Percentiles rank a stretch among this genome's conserved stretches.
These are phyloP conservation scores for Gymnobelideus leadbeateri DNA, from an alignment of 2,113 vertebrate genomes.

Conservation along the genomic window DNA sequence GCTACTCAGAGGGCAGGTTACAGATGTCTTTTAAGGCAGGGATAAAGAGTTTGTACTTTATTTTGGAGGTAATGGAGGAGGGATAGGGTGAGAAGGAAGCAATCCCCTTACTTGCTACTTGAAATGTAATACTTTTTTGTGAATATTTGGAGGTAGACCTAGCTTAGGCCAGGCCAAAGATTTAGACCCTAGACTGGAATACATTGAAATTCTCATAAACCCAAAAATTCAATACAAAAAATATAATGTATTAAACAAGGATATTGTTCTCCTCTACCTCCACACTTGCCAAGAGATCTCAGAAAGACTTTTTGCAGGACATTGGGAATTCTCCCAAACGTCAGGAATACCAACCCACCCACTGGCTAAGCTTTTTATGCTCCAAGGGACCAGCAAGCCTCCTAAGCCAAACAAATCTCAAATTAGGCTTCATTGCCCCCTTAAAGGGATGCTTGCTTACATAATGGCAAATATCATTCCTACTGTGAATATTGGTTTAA, in stretches of 20 bases:
- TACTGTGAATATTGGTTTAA: background rate
- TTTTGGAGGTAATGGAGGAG: background rate
- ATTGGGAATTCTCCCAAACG: background rate
- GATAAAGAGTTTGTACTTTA: background rate
- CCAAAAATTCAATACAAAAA: background rate
- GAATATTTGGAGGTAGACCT: background rate
- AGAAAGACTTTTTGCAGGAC: background rate
- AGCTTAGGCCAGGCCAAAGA: background rate
- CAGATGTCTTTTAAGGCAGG: background rate
- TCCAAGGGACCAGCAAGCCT: background rate
- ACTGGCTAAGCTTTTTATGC: background rate
- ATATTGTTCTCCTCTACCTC: background rate
- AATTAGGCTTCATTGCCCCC: background rate
- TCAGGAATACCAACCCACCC: background rate
- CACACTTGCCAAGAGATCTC: background rate
- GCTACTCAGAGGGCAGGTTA: background rate
- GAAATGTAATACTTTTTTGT: background rate
- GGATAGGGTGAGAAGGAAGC: background rate
- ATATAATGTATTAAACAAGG: background rate
- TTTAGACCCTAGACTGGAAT: no score
- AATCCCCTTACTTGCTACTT: background rate
- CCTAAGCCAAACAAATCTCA: background rate
- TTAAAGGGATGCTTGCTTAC: background rate
- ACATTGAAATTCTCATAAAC: background rate
- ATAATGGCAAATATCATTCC: background rate